phyloP scores from a whole-genome alignment of 2,888 invertebrate species.

The Megalurothrips usitatus region DNA sequence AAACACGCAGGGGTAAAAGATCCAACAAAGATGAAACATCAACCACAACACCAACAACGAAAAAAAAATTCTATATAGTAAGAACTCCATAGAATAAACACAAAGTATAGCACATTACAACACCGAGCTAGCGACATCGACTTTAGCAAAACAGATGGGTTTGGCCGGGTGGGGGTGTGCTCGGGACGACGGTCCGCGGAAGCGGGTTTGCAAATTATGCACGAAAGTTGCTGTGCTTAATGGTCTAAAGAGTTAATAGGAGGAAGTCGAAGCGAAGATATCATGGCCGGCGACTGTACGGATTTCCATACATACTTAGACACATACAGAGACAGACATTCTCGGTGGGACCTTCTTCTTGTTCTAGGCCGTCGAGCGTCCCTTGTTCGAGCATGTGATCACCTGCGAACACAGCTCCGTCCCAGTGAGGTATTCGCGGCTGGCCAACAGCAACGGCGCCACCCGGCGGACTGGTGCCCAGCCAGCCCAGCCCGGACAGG shows the following conservation, averaged over 20 bases:
- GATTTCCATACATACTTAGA: neutral
- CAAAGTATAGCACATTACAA: neutral
- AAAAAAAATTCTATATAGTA: neutral
- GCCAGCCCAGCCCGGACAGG: too few species aligned
- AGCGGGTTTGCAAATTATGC: neutral
- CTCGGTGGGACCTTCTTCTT: neutral
- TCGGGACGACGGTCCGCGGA: neutral
- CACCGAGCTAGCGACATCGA: neutral
- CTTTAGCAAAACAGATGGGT: neutral
- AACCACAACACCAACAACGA: neutral
- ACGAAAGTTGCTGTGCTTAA: neutral
- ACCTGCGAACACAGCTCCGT: constrained; percentile 6
- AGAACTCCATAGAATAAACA: neutral
- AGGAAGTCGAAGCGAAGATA: constrained; percentile 1
- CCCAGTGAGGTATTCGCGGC: neutral
- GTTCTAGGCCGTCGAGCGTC: neutral
- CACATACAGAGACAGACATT: neutral
- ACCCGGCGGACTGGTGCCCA: too few species aligned
- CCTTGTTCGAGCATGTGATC: neutral
- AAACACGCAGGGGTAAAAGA: neutral
- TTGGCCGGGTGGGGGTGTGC: neutral
- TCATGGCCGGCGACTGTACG: neutral
- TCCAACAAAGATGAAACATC: neutral
- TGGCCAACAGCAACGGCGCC: neutral
- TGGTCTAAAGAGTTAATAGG: neutral